Conservation (phyloP, 2,797 vertebrate species). For the Diplodus puntazzo region DNA sequence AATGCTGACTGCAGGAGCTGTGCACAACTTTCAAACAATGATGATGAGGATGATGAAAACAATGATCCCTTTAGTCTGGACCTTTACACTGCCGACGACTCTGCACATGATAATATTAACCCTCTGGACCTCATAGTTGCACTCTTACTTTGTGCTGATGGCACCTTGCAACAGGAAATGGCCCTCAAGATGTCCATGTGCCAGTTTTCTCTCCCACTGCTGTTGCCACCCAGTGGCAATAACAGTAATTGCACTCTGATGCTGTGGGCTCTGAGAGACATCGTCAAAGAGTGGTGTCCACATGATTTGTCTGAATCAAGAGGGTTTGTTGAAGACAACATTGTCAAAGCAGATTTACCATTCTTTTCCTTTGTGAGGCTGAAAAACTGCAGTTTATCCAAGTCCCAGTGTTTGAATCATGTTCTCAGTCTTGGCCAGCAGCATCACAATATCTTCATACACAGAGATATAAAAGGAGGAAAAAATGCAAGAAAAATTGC, state of each 20-base stretch:
- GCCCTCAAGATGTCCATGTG: slow-evolving; percentile 84
- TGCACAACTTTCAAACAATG: neutral
- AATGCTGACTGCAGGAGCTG: slow-evolving; percentile 53
- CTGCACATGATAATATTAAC: slow-evolving; percentile 8
- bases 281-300: slow-evolving; percentile 81
- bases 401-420: slow-evolving; percentile 81
- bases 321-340: slow-evolving; percentile 72
- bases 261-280: slow-evolving; percentile 84
- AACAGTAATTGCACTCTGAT: slow-evolving; percentile 69
- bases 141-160: slow-evolving; percentile 81
- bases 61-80: neutral
- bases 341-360: slow-evolving; percentile 61
- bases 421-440: slow-evolving; percentile 72
- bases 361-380: slow-evolving; percentile 70
- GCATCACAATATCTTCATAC: slow-evolving; percentile 77
- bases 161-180: slow-evolving; percentile 84
- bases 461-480: slow-evolving; percentile 76
- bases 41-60: neutral
- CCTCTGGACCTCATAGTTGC: slow-evolving; percentile 56
- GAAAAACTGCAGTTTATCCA: slow-evolving; percentile 73
- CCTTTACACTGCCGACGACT: neutral
- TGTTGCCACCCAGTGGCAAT: slow-evolving; percentile 69
- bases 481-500: slow-evolving; percentile 42
- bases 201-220: slow-evolving; percentile 85
- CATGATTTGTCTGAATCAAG: slow-evolving; percentile 49